These are phyloP conservation scores for Telmatochromis brachygnathus DNA, from an alignment of 2,113 vertebrate species.

Conservation along the genomic window DNA sequence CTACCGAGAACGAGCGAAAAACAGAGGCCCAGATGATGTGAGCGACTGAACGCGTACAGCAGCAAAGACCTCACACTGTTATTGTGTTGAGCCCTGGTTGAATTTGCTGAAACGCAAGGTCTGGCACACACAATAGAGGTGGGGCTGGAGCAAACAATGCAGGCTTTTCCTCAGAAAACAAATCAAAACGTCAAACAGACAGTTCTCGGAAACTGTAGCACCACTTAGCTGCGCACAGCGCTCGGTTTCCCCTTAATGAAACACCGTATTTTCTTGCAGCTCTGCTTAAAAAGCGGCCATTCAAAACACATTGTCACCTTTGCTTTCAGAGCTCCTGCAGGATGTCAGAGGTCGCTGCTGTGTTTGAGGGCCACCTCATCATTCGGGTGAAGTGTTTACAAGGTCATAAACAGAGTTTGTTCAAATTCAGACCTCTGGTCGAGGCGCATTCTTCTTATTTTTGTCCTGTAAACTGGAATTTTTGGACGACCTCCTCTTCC, in stretches of 20 bases:
- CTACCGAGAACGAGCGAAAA: background rate
- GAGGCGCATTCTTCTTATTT: constrained; percentile 30
- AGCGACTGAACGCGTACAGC: background rate
- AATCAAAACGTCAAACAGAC: constrained; percentile 17
- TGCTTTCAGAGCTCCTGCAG: background rate
- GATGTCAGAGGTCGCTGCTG: background rate
- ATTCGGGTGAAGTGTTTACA: constrained; percentile 2
- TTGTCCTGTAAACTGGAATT: constrained; percentile 1
- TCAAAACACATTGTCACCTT: background rate
- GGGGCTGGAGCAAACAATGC: background rate
- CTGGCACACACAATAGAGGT: constrained; percentile 7
- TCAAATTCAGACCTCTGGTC: constrained; percentile 21
- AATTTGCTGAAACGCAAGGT: background rate
- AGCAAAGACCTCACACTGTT: constrained; percentile 9
- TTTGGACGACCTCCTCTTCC: background rate
- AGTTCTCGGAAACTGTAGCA: background rate
- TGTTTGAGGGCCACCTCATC: background rate
- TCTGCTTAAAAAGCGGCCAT: background rate
- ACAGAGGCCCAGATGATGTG: background rate
- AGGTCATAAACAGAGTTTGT: background rate
- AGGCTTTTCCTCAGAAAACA: constrained; percentile 22
- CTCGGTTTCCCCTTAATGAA: background rate
- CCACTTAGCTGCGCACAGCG: background rate
- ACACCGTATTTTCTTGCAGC: background rate
- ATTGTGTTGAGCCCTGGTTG: background rate